Percentiles rank a stretch among this genome's conserved stretches.
phyloP scores from a whole-genome alignment of 2,113 vertebrate genomes.

The Gymnarchus niloticus region DNA sequence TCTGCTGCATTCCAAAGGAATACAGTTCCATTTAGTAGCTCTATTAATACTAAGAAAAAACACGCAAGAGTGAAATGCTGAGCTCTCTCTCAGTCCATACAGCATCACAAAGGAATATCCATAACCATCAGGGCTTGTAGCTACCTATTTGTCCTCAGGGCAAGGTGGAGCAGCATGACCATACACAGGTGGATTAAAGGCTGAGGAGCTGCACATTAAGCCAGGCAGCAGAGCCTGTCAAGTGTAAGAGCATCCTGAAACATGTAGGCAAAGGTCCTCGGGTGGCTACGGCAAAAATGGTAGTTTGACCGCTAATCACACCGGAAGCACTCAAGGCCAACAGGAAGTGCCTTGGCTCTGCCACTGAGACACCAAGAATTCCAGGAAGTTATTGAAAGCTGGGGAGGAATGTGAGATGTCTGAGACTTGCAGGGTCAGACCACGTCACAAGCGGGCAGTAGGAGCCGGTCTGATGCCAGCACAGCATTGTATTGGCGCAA shows the following conservation, averaged over 20 bases:
- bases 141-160: neutral
- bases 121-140: too few species aligned
- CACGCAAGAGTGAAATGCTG: neutral
- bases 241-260: neutral
- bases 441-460: slow-evolving; percentile 60
- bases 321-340: slow-evolving; percentile 97
- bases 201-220: neutral
- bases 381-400: slow-evolving; percentile 98
- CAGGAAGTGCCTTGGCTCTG: slow-evolving; percentile 98
- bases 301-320: slow-evolving; percentile 72
- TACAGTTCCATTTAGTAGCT: neutral
- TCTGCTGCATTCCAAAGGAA: neutral
- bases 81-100: neutral
- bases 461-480: slow-evolving; percentile 43
- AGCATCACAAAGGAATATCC: neutral
- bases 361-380: slow-evolving; percentile 89
- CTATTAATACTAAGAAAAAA: neutral
- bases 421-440: slow-evolving; percentile 73
- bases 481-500: slow-evolving; percentile 29
- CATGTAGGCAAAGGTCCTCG: neutral
- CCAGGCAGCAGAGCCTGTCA: neutral
- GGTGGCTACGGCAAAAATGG: slow-evolving; percentile 74
- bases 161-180: neutral
- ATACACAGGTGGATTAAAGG: neutral
- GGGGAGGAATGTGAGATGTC: slow-evolving; percentile 84